Base-by-base conservation (phyloP, 2,113 vertebrate species). In the Struthio camelus region DNA sequence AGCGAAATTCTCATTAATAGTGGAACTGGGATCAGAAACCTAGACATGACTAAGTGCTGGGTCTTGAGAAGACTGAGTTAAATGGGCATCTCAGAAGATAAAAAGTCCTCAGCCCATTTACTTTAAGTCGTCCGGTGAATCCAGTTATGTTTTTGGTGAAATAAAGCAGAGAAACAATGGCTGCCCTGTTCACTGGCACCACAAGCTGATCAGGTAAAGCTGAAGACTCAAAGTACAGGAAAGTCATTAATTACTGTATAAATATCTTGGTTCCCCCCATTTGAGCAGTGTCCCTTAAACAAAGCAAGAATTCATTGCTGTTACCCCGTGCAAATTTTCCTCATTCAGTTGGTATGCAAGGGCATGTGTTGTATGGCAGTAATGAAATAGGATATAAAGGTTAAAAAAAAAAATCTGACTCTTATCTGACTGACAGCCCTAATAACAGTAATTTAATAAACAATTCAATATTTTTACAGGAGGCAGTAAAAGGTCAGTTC, bases 381-480 rank as follows among this genome's bases (percentile, higher is more conserved):
- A 85, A 70, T 38, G 36, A 89, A 91, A 91, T n/a, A 61, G 40
- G 30, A 91, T 36, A 40, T 14, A 81, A 91, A 89, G 42, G 38
- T 76, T 56, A 84, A 58, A 89, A 75, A 78, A 51, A n/a, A 20
- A 32, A 2, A 27, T 42, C 27, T 71, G 32, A 25, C 71, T 80
- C 27, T 75, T 95, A 77, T 24, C 50, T 58, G 14, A 65, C 80
- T 76, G 72, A 81, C 61, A 95, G 38, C 30, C 30, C 12, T 89
- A 91, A 80, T 85, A 91, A 65, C 10, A 62, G 58, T 32, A 80
- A 93, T 87, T 82, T 87, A 86, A 84, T 42, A 90, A 78, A 80
- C 64, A 6, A 70, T 80, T 72, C 10, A 32, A 11, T 86, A 71
- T 76, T 87, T 81, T 54, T 48, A 61, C 30, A 53, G 53, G 20